A percentile compares a stretch with the other conserved stretches of the same genome.
These are phyloP conservation scores for Nyctibius bracteatus DNA, from an alignment of 2,113 vertebrate species.

Conservation along the genomic window DNA sequence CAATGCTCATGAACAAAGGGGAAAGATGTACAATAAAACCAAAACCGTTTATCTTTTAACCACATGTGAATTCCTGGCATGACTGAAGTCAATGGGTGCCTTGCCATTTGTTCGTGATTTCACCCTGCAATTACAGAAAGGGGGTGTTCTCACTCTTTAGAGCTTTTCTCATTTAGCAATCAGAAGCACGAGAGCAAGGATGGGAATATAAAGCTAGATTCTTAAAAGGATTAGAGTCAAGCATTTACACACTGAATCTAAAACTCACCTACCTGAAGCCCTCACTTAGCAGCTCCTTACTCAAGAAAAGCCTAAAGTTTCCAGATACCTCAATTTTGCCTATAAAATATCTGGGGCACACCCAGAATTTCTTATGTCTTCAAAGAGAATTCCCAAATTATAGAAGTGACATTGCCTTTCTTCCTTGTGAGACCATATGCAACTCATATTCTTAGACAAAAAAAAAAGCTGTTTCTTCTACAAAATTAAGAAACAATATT, in stretches of 20 bases:
- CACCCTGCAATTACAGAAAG: not conserved
- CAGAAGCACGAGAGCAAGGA: not conserved
- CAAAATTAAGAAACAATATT: not conserved
- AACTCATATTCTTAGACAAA: not conserved
- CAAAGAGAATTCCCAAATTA: not conserved
- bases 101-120: not conserved
- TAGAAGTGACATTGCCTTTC: not conserved
- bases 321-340: not conserved
- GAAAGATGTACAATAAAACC: not conserved
- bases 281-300: not conserved
- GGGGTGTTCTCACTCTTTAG: not conserved
- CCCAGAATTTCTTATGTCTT: not conserved
- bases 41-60: constrained; percentile 1
- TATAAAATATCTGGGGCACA: not conserved
- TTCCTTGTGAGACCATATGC: not conserved
- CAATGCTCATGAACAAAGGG: not conserved
- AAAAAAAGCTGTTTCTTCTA: not conserved
- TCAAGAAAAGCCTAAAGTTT: not conserved
- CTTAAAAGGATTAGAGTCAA: not conserved
- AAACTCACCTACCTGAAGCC: not conserved
- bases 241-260: not conserved
- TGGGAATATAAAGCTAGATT: not conserved
- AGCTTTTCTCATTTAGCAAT: not conserved
- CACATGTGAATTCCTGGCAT: constrained; percentile 9
- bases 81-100: not conserved